A percentile compares a stretch with the other conserved stretches of the same genome.
These are phyloP conservation scores for Cairina moschata DNA, from an alignment of 2,113 vertebrate species.

Conservation along the genomic window DNA sequence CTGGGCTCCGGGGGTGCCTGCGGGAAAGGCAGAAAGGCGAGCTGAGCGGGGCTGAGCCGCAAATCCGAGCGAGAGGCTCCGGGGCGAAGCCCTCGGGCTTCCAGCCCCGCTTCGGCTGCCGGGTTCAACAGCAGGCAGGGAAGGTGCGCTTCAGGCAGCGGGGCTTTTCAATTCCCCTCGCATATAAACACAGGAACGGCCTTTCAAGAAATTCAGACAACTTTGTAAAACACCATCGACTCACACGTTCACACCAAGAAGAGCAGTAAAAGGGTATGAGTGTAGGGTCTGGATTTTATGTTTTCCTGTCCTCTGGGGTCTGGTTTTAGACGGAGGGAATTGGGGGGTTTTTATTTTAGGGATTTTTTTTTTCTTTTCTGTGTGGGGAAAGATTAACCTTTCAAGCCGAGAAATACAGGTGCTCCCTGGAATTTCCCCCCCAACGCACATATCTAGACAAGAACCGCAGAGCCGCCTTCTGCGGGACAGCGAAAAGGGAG, in stretches of 20 bases:
- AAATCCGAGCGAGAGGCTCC: background rate
- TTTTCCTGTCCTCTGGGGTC: constrained; percentile 58
- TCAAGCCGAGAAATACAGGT: background rate
- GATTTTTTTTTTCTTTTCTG: background rate
- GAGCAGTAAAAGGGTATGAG: constrained; percentile 58
- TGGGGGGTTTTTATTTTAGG: background rate
- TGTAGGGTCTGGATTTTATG: constrained; percentile 59
- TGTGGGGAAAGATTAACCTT: constrained; percentile 19
- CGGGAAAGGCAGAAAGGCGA: background rate
- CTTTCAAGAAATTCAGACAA: constrained; percentile 59
- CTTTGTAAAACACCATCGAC: constrained; percentile 63
- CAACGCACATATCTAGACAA: background rate
- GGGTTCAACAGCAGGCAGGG: background rate
- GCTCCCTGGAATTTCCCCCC: background rate
- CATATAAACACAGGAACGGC: constrained; percentile 53
- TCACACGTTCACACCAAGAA: constrained; percentile 60
- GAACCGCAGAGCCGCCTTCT: background rate
- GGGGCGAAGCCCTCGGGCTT: background rate
- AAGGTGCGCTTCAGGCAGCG: background rate
- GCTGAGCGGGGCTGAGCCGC: background rate
- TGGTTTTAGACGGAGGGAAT: constrained; percentile 45
- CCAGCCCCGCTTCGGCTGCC: background rate
- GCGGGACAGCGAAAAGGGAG: background rate
- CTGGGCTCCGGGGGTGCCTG: background rate
- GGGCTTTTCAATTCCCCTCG: background rate